Percentiles rank a stretch among this genome's conserved stretches.
Evolutionary conservation across 2,113 vertebrate genomes (phyloP).

Genomic region (Erythrolamprus reginae): DNA sequence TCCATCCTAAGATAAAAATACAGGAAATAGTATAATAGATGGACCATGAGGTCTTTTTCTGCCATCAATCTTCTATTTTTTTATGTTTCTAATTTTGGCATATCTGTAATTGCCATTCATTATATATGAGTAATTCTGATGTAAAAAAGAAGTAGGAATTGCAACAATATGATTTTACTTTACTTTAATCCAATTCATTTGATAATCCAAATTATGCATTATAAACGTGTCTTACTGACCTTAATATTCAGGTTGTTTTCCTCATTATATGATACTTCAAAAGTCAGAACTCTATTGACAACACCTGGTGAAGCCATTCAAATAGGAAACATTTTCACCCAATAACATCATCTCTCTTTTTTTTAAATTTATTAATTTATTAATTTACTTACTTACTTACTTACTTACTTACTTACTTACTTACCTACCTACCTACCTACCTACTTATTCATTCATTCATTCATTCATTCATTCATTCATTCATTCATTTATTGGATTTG

Average conservation of each 20-base stretch:
- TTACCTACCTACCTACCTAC: too few relatives aligned
- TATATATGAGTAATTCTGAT: not conserved
- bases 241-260: not conserved
- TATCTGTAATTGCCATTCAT: not conserved
- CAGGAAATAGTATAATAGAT: too few relatives aligned
- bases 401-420: too few relatives aligned
- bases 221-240: not conserved
- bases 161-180: not conserved
- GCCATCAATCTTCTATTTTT: too few relatives aligned
- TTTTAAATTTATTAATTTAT: too few relatives aligned
- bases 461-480: too few relatives aligned
- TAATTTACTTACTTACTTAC: too few relatives aligned
- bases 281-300: not conserved
- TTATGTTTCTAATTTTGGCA: not conserved
- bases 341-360: not conserved
- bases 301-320: not conserved
- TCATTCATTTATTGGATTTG: too few relatives aligned
- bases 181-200: not conserved
- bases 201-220: not conserved
- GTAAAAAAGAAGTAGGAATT: not conserved
- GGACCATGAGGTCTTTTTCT: too few relatives aligned
- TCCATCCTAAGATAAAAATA: too few relatives aligned
- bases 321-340: not conserved
- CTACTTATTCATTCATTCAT: too few relatives aligned
- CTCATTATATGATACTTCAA: not conserved